Percentiles rank a stretch among this genome's conserved stretches.
These are phyloP conservation scores for Hystrix brachyura DNA, from an alignment of 2,113 vertebrate species.

Conservation along the genomic window DNA sequence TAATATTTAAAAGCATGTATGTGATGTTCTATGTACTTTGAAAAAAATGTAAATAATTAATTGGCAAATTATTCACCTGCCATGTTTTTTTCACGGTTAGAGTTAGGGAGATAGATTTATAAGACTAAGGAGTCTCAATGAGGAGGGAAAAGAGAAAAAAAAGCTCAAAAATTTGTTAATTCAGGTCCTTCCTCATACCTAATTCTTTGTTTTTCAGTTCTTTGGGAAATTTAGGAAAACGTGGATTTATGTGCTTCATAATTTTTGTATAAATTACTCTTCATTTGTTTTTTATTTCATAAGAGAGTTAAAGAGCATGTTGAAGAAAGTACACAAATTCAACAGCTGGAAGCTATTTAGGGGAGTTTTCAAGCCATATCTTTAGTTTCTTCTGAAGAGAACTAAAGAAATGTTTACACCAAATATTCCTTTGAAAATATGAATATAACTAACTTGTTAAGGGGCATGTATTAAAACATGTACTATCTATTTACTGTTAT, in stretches of 20 bases:
- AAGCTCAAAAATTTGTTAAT: neutral
- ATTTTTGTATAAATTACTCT: neutral
- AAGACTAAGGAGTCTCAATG: neutral
- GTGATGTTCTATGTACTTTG: neutral
- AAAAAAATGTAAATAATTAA: neutral
- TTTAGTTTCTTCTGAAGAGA: constrained; percentile 58
- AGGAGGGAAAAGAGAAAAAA: constrained; percentile 22
- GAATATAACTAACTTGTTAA: neutral
- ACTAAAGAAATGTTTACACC: neutral
- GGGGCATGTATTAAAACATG: constrained; percentile 7
- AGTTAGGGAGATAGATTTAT: neutral
- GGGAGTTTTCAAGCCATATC: neutral
- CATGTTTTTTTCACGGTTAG: neutral
- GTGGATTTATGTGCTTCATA: neutral
- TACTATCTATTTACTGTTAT: neutral
- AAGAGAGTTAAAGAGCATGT: neutral
- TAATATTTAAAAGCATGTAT: neutral
- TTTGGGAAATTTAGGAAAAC: constrained; percentile 47
- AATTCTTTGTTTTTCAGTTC: neutral
- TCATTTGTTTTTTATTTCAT: constrained; percentile 34
- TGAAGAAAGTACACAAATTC: neutral
- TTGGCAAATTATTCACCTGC: neutral
- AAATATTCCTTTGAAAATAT: neutral
- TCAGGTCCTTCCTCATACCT: neutral
- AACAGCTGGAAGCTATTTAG: neutral